phyloP scores from a whole-genome alignment of 2,888 invertebrate genomes.

The Trypoxylon attenuatum region DNA sequence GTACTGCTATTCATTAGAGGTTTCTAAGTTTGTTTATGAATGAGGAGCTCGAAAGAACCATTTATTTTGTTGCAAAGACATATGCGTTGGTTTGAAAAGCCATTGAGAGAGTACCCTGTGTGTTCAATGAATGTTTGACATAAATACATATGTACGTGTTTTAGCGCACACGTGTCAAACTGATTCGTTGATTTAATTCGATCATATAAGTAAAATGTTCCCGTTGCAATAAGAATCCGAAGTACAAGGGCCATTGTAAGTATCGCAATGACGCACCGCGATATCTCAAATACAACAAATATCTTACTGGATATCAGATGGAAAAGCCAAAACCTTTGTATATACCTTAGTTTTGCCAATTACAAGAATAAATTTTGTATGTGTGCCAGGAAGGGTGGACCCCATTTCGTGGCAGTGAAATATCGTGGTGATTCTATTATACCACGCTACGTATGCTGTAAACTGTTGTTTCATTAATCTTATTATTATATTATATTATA shows the following conservation, averaged over 20 bases:
- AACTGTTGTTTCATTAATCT: constrained; percentile 50
- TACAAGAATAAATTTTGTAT: constrained; percentile 24
- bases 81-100: background rate
- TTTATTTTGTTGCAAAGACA: background rate
- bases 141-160: too few relatives aligned
- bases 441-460: constrained; percentile 28
- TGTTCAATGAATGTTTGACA: constrained; percentile 13
- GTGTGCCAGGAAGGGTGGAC: constrained; percentile 55
- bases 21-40: constrained; percentile 36
- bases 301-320: too few relatives aligned
- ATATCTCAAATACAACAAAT: too few relatives aligned
- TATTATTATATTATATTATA: constrained; percentile 40
- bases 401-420: constrained; percentile 41
- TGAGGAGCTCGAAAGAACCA: constrained; percentile 15
- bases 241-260: too few relatives aligned
- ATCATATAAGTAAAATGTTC: too few relatives aligned
- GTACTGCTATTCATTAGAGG: constrained; percentile 35
- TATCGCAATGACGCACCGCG: too few relatives aligned
- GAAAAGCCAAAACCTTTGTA: constrained; percentile 35
- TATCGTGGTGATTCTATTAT: constrained; percentile 17
- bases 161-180: too few relatives aligned
- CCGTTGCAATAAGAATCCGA: too few relatives aligned
- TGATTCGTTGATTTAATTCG: too few relatives aligned
- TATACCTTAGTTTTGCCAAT: constrained; percentile 46
- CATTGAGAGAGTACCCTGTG: constrained; percentile 29